Evolutionary conservation across 2,888 invertebrate species (phyloP), one percentile per base, ranked within the genome.

Genomic region (Slavum lentiscoides): DNA sequence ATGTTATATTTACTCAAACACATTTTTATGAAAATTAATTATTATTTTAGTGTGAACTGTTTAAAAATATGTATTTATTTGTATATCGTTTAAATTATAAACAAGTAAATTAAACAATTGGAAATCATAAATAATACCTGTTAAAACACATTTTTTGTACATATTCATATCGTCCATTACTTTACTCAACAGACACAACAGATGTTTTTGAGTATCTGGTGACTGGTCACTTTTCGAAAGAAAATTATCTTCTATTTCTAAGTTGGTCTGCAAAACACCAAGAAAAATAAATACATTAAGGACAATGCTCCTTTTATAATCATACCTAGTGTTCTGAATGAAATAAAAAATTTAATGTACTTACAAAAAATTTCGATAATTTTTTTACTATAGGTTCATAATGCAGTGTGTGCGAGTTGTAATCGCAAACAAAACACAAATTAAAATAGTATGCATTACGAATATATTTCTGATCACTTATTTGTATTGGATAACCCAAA

Each of bases 361-460:
- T 89, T 85, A 92, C 92, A 86, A 98, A 88, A 87, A 96, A 97
- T 85, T 95, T 94, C 0, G 96, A 94, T 74, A 98, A 90, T 86
- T 98, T 98, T 85, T 94, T 95, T 0, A 98, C 95, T 13, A 97
- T 94, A 0, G 95, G 92, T 85, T 98, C 97, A 87, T 97, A 97
- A 85, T 95, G 96, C 2, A 94, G 93, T 0, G 96, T 95, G 82
- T 95, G 90, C 0, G 95, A 93, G 88, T 92, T 92, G 74, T 94
- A 92, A 85, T 96, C 94, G 85, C 96, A 97, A 0, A 97, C 96
- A 86, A 98, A 96, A 87, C 97, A 97, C 53, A 96, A 87, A 88
- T 98, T 98, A 88, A 98, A 98, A 83, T 96, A 92, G 85, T 95
- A 94, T n/a, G 95, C 94, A 87, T 98, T 98, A 76, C 98, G 89